Percentiles rank a stretch among this genome's conserved stretches.
These are phyloP conservation scores for Bettongia penicillata DNA, from an alignment of 2,113 vertebrate species.

Conservation along the genomic window DNA sequence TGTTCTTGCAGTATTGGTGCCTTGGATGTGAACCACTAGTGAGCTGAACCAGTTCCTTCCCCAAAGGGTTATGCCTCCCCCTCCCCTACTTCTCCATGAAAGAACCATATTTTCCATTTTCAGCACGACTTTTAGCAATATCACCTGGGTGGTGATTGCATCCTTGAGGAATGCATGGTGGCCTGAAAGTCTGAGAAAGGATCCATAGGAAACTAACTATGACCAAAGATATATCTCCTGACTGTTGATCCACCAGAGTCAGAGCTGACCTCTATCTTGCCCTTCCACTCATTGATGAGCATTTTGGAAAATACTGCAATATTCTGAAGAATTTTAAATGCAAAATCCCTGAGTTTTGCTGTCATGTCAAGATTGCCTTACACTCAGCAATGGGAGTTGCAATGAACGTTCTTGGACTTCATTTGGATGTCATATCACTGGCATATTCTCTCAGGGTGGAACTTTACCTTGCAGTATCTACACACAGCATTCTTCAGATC, in stretches of 20 bases:
- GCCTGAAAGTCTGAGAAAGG: background rate
- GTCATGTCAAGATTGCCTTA: background rate
- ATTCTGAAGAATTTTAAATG: background rate
- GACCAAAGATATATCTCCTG: background rate
- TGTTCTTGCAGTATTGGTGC: too few species aligned
- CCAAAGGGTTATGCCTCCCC: too few species aligned
- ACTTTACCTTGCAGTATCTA: background rate
- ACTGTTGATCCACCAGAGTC: background rate
- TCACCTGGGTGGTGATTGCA: background rate
- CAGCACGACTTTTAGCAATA: background rate
- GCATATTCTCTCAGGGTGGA: background rate
- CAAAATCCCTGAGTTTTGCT: background rate
- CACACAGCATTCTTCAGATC: background rate
- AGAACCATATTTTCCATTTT: too few species aligned
- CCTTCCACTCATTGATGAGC: background rate
- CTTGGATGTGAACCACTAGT: too few species aligned
- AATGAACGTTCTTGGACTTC: background rate
- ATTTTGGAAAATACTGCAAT: background rate
- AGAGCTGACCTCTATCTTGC: background rate
- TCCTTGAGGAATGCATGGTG: background rate
- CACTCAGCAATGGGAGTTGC: background rate
- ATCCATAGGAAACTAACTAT: background rate
- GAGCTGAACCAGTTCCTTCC: too few species aligned
- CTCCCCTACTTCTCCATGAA: too few species aligned
- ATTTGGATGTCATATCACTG: background rate